Percentiles rank a stretch among this genome's conserved stretches.
phyloP scores from a whole-genome alignment of 2,888 invertebrate genomes.

The Parnassius smintheus region DNA sequence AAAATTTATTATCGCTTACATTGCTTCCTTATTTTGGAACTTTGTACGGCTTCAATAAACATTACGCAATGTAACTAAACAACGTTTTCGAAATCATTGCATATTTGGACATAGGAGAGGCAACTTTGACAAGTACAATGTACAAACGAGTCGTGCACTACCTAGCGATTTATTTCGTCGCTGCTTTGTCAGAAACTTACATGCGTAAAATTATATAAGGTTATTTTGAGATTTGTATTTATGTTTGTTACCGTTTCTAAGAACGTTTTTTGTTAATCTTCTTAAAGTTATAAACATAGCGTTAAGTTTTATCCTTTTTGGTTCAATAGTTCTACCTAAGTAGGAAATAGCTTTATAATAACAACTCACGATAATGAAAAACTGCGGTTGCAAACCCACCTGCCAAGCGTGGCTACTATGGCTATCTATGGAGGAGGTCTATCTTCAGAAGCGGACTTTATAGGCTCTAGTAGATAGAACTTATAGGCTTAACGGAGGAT shows the following conservation, averaged over 20 bases:
- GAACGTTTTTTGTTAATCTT: too few relatives aligned
- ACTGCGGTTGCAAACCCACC: too few relatives aligned
- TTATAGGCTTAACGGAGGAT: too few relatives aligned
- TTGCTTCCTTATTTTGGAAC: not conserved
- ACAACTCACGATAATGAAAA: too few relatives aligned
- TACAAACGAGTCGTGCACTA: conserved; percentile 39
- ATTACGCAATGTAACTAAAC: conserved; percentile 20
- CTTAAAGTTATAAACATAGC: too few relatives aligned
- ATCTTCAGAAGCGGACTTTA: too few relatives aligned
- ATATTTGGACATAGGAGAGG: conserved; percentile 29
- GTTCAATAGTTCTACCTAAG: too few relatives aligned
- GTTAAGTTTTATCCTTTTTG: too few relatives aligned
- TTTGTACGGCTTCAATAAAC: not conserved
- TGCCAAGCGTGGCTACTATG: too few relatives aligned
- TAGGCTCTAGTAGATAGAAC: too few relatives aligned
- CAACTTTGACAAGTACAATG: conserved; percentile 40
- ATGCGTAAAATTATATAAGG: conserved; percentile 15
- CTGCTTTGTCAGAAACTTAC: conserved; percentile 32
- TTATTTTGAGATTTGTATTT: conserved; percentile 10
- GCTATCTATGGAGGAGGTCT: too few relatives aligned
- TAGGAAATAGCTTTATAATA: too few relatives aligned
- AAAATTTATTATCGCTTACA: not conserved
- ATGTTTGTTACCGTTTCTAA: not conserved
- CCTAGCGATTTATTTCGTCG: conserved; percentile 38
- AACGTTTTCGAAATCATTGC: conserved; percentile 1